Conservation (phyloP, 2,888 invertebrate species). For the Cephus rjabovi region DNA sequence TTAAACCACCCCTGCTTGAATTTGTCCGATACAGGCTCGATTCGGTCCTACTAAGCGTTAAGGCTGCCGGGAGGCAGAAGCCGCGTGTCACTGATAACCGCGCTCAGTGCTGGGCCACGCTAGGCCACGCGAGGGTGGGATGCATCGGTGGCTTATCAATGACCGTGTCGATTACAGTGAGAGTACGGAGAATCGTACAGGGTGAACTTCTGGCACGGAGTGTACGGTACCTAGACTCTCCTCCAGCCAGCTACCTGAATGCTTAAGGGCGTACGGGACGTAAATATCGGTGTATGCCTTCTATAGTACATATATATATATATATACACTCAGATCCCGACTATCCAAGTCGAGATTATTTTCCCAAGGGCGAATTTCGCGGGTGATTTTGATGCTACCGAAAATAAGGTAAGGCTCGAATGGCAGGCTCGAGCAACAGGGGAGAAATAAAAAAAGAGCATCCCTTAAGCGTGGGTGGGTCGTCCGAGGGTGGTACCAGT, state of each 20-base stretch:
- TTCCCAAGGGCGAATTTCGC: not conserved
- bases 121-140: not conserved
- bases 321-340: not conserved
- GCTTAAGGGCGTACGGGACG: constrained; percentile 40
- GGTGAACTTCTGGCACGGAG: not conserved
- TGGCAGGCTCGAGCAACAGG: not conserved
- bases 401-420: not conserved
- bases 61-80: not conserved
- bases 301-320: not conserved
- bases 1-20: not conserved
- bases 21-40: not conserved
- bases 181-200: not conserved
- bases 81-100: not conserved
- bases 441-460: not conserved
- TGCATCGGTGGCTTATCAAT: not conserved
- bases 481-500: not conserved
- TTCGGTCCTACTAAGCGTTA: not conserved
- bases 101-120: not conserved
- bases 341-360: not conserved
- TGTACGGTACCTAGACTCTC: constrained; percentile 1
- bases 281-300: constrained; percentile 21
- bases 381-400: not conserved
- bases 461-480: not conserved
- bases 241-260: constrained; percentile 36
- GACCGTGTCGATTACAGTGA: not conserved